These are phyloP conservation scores for Pollenia angustigena DNA, from an alignment of 2,888 invertebrate species.

Conservation along the genomic window DNA sequence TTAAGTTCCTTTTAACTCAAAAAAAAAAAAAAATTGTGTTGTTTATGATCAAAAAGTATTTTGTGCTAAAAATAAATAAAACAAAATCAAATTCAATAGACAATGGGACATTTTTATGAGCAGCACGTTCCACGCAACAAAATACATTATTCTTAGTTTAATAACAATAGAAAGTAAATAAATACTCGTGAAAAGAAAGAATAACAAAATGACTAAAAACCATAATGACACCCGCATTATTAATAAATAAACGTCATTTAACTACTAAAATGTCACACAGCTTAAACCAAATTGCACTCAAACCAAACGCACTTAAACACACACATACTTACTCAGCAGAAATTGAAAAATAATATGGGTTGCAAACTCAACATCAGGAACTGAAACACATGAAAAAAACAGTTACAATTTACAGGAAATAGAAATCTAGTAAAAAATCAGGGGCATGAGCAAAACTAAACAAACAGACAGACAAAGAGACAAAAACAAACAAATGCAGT, in stretches of 20 bases:
- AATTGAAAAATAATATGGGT: slow-evolving; percentile 11
- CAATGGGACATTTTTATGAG: slow-evolving; percentile 47
- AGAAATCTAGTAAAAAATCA: slow-evolving; percentile 43
- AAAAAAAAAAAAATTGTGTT: background rate
- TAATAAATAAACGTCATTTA: slow-evolving; percentile 60
- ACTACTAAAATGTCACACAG: slow-evolving; percentile 54
- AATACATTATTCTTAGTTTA: slow-evolving; percentile 9
- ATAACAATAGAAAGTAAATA: slow-evolving; percentile 54
- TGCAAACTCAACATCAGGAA: slow-evolving; percentile 31
- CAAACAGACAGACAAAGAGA: slow-evolving; percentile 12
- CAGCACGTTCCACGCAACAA: slow-evolving; percentile 68
- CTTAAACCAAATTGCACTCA: slow-evolving; percentile 59
- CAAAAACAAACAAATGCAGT: slow-evolving; percentile 36
- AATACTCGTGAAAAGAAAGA: background rate
- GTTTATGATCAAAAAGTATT: background rate
- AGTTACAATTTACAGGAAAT: slow-evolving; percentile 54
- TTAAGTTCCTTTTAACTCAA: no score
- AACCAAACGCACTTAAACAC: slow-evolving; percentile 8
- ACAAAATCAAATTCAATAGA: slow-evolving; percentile 37
- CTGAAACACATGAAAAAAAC: slow-evolving; percentile 28
- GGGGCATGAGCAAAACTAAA: slow-evolving; percentile 27
- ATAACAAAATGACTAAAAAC: slow-evolving; percentile 37
- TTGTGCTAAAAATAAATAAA: slow-evolving; percentile 16
- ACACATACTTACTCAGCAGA: background rate
- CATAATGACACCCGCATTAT: slow-evolving; percentile 72